Evolutionary conservation across 2,888 invertebrate genomes (phyloP), one percentile per base, ranked within the genome.

Genomic region (Nematopogon swammerdamellus): DNA sequence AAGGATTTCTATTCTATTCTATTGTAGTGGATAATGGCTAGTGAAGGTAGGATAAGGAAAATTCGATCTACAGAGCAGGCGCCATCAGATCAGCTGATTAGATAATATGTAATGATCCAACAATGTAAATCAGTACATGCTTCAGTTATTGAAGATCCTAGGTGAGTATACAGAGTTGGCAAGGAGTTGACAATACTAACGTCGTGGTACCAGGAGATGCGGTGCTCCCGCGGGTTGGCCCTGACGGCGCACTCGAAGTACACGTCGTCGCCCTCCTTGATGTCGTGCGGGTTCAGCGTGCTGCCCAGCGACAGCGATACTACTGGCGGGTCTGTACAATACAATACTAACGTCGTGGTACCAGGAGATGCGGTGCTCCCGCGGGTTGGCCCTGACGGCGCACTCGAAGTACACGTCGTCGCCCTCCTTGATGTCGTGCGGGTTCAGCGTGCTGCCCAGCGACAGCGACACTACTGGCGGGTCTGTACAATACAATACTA

Each of bases 401-500:
- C 93, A 93, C 68, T 93, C 93, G 69, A 93, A 93, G 70, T 93
- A 93, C 53, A 92, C 92, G 72, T 93, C 93, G 68, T 92, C 92
- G 42, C 92, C 92, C 77, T 93, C 93, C 70, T 92, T 92, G 69
- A 94, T 93, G 69, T 91, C 91, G 61, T 90, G 86, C 3, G 92
- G 90, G 72, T 92, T 92, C 62, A 94, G 77, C 53, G 88, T 91
- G 63, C 89, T 88, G 58, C 93, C 93, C 82, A 94, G 86, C 64
- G 89, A 89, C 53, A 94, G 76, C 44, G 86, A 85, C 43, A 92
- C 90, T 51, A 89, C 86, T 8, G 93, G 93, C 58, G 87, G 85
- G 81, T 89, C 93, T 93, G 83, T 25, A 14, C 8, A 36, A 14
- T 49, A 87, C 91, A 8, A 25, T 25, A 25, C 91, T 89, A 83